Conservation (phyloP, 2,113 vertebrate genomes). For the Zootoca vivipara region DNA sequence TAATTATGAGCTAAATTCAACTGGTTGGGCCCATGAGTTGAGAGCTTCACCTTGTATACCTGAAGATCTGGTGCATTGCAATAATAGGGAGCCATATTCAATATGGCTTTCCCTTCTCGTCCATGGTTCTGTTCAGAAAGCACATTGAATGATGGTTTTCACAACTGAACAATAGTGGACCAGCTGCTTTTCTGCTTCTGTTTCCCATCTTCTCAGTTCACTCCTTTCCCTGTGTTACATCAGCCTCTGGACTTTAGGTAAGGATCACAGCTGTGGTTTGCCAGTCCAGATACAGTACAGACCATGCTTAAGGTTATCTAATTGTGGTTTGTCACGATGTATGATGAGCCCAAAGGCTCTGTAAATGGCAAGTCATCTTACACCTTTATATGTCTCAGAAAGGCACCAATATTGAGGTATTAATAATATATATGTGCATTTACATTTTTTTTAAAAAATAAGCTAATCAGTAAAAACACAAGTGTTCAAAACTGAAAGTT, state of each 20-base stretch:
- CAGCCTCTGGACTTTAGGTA: background rate
- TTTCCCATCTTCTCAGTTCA: background rate
- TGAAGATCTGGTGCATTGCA: background rate
- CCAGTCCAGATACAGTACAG: background rate
- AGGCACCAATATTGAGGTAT: background rate
- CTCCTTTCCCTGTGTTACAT: background rate
- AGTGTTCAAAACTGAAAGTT: conserved; percentile 1
- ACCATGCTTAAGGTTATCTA: background rate
- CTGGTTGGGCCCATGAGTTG: background rate
- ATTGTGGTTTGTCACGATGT: background rate
- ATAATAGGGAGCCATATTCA: background rate
- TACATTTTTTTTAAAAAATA: background rate
- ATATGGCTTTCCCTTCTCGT: background rate
- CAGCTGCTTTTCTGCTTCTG: background rate
- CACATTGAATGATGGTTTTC: background rate
- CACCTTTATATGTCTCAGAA: background rate
- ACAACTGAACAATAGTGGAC: background rate
- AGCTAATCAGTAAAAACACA: background rate
- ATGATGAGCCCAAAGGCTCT: background rate
- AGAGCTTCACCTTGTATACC: background rate
- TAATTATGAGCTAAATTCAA: background rate
- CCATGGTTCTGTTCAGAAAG: background rate
- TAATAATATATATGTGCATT: background rate
- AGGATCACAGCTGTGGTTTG: too few species aligned
- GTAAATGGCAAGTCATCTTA: background rate